Conservation (phyloP, 2,113 vertebrate genomes). For the Lophius piscatorius region DNA sequence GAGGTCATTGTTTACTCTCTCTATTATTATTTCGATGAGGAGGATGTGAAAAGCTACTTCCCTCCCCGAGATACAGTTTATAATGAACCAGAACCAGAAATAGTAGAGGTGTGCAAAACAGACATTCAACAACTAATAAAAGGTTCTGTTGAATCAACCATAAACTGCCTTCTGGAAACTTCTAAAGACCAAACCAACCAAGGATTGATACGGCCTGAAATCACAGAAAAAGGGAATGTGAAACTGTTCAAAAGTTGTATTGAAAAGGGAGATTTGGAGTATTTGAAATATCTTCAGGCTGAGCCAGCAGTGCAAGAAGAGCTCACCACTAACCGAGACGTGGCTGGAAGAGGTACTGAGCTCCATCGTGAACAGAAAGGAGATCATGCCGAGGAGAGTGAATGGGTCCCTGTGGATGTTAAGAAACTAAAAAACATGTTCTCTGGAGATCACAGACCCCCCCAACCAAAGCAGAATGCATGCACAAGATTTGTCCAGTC, state of each 20-base stretch:
- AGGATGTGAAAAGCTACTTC: constrained; percentile 77
- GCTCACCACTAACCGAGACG: constrained; percentile 13
- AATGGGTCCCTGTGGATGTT: constrained; percentile 74
- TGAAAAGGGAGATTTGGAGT: constrained; percentile 88
- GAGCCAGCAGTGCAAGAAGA: constrained; percentile 76
- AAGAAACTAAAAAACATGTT: constrained; percentile 76
- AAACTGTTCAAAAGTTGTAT: constrained; percentile 89
- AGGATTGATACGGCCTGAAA: constrained; percentile 69
- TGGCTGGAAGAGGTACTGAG: constrained; percentile 14
- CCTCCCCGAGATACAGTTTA: constrained; percentile 16
- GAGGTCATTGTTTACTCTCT: constrained; percentile 88
- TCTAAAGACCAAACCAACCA: constrained; percentile 66
- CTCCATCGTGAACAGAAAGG: constrained; percentile 48
- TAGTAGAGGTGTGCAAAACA: constrained; percentile 1
- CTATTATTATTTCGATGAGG: constrained; percentile 69
- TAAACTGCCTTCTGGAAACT: constrained; percentile 74
- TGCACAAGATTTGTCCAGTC: not conserved
- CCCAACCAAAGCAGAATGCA: constrained; percentile 33
- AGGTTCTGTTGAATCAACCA: constrained; percentile 73
- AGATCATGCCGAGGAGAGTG: constrained; percentile 58
- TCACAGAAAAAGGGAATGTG: constrained; percentile 84
- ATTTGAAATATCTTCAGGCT: constrained; percentile 85
- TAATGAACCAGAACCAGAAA: constrained; percentile 19
- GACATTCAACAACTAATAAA: constrained; percentile 62
- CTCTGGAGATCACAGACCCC: constrained; percentile 46